Evolutionary conservation across 1,140 invertebrate genomes (phyloP).

Genomic region (Polyergus mexicanus): DNA sequence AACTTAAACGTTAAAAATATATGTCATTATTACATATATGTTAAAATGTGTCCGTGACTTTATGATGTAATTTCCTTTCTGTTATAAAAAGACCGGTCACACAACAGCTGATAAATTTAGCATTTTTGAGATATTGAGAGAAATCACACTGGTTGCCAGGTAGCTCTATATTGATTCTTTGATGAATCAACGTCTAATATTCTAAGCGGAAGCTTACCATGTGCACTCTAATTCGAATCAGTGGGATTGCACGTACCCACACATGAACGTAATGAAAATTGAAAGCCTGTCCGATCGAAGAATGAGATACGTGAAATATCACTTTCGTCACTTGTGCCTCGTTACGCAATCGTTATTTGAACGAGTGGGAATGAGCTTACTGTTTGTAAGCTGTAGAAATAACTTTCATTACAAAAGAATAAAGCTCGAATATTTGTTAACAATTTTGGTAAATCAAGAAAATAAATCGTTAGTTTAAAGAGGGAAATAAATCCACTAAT

Average conservation of each 20-base stretch:
- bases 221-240: slow-evolving; percentile 70
- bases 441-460: no score
- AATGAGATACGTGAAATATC: not conserved
- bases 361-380: not conserved
- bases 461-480: no score
- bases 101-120: not conserved
- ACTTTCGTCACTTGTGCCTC: not conserved
- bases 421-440: not conserved
- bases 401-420: not conserved
- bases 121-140: slow-evolving; percentile 38
- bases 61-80: no score
- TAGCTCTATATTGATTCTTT: slow-evolving; percentile 78
- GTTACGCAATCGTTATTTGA: slow-evolving; percentile 14
- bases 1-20: no score
- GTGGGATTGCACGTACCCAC: not conserved
- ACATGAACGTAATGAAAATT: slow-evolving; percentile 23
- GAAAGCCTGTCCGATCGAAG: slow-evolving; percentile 1
- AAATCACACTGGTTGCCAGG: slow-evolving; percentile 56
- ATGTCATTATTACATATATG: no score
- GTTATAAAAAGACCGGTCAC: not conserved
- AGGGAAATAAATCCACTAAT: no score
- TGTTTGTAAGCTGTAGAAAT: not conserved
- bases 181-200: slow-evolving; percentile 68
- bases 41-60: no score
- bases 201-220: slow-evolving; percentile 75